These are phyloP conservation scores for Patella depressa DNA, from an alignment of 2,888 invertebrate species.

Conservation along the genomic window DNA sequence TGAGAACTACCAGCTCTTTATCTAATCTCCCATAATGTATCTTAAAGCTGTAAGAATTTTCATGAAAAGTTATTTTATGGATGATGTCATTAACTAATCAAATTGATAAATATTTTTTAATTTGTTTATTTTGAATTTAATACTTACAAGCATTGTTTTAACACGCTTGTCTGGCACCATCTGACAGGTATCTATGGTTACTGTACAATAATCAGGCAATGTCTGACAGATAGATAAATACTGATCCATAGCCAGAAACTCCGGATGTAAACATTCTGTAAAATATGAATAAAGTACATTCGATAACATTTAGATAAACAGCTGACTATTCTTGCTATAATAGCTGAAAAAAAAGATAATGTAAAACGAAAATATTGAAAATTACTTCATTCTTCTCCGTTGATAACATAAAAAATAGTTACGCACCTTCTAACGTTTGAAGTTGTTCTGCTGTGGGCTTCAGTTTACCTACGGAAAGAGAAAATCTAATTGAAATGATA, in stretches of 20 bases:
- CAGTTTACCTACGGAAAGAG: conserved; percentile 15
- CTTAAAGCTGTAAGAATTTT: too few relatives aligned
- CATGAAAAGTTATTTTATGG: too few relatives aligned
- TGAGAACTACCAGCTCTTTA: too few relatives aligned
- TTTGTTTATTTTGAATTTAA: background rate
- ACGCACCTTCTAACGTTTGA: conserved; percentile 16
- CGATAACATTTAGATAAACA: too few relatives aligned
- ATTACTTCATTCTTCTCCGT: background rate
- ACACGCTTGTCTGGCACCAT: background rate
- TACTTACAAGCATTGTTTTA: background rate
- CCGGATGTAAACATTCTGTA: conserved; percentile 28
- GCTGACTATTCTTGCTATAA: too few relatives aligned
- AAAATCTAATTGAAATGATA: background rate
- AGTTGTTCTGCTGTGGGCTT: conserved; percentile 12
- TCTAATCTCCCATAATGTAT: too few relatives aligned
- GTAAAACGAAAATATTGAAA: too few relatives aligned
- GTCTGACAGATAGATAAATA: conserved; percentile 28
- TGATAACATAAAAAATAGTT: background rate
- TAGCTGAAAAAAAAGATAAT: too few relatives aligned
- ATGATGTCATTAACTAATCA: background rate
- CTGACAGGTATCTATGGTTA: conserved; percentile 15
- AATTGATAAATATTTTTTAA: background rate
- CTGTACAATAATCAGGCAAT: conserved; percentile 17
- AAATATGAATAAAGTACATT: background rate
- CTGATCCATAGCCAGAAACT: conserved; percentile 27